Conservation (phyloP, 2,113 vertebrate genomes). For the Chionomys nivalis region DNA sequence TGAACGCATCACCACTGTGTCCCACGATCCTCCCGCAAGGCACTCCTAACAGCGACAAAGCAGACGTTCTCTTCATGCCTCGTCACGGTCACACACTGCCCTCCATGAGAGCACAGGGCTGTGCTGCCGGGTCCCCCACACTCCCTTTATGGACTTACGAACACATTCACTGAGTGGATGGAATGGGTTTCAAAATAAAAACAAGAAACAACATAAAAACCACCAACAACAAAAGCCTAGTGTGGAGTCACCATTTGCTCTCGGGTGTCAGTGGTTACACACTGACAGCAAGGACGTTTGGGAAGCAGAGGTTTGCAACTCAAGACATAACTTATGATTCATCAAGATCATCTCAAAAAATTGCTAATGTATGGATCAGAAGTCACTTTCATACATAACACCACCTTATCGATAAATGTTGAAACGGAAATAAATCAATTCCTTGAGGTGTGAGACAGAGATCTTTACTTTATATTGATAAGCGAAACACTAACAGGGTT, state of each 20-base stretch:
- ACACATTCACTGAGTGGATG: not conserved
- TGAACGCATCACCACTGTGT: not conserved
- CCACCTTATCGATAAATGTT: not conserved
- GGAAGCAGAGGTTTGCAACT: not conserved
- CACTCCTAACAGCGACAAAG: not conserved
- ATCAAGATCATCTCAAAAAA: not conserved
- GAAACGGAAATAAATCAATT: not conserved
- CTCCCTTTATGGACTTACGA: not conserved
- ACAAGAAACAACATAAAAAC: too few relatives aligned
- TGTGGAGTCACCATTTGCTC: not conserved
- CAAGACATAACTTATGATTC: not conserved
- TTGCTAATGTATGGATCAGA: not conserved
- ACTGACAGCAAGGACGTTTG: not conserved
- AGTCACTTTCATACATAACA: not conserved
- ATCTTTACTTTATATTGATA: not conserved
- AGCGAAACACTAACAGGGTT: not conserved
- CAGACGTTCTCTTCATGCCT: not conserved
- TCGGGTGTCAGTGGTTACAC: not conserved
- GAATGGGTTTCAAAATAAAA: not conserved
- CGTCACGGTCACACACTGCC: not conserved
- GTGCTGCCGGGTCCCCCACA: not conserved
- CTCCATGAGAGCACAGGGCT: not conserved
- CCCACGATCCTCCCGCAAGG: not conserved
- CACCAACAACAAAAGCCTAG: not conserved
- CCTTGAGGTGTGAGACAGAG: not conserved